Evolutionary conservation across 2,888 invertebrate species (phyloP).

Genomic region (Heliothis peltigera): DNA sequence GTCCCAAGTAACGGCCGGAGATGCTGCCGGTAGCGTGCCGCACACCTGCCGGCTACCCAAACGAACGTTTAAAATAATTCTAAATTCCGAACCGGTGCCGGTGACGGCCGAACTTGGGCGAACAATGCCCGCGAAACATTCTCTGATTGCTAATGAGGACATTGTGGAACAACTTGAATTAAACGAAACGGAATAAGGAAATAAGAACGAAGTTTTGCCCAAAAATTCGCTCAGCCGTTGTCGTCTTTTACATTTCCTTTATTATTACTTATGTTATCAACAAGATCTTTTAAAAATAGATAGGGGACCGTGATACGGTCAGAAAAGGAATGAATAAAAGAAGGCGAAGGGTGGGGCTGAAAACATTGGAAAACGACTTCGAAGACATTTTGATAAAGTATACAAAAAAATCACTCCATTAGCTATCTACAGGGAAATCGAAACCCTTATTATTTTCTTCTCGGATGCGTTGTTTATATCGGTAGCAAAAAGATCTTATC

Average conservation of each 20-base stretch:
- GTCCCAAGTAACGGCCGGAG: slow-evolving; percentile 57
- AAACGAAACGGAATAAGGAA: slow-evolving; percentile 79
- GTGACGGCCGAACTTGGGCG: slow-evolving; percentile 82
- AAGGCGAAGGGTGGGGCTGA: slow-evolving; percentile 31
- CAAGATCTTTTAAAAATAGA: slow-evolving; percentile 42
- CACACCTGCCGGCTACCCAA: slow-evolving; percentile 76
- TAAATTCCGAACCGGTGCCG: slow-evolving; percentile 81
- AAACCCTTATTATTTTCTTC: slow-evolving; percentile 49
- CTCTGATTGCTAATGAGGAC: slow-evolving; percentile 87
- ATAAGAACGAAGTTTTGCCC: slow-evolving; percentile 65
- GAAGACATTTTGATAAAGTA: slow-evolving; percentile 52
- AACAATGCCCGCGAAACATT: slow-evolving; percentile 85
- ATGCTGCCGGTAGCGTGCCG: slow-evolving; percentile 54
- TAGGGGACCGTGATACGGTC: slow-evolving; percentile 41
- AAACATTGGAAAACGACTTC: slow-evolving; percentile 42
- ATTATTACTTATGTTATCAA: slow-evolving; percentile 60
- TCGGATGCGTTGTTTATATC: slow-evolving; percentile 28
- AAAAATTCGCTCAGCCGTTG: slow-evolving; percentile 65
- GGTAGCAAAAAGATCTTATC: slow-evolving; percentile 22
- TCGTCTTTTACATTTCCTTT: slow-evolving; percentile 64
- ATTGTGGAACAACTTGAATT: slow-evolving; percentile 83
- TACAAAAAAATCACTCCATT: slow-evolving; percentile 52
- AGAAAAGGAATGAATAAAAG: slow-evolving; percentile 48
- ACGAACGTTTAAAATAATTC: slow-evolving; percentile 82
- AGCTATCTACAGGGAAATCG: slow-evolving; percentile 35